phyloP scores from a whole-genome alignment of 2,888 invertebrate species.

The Gastracanthus pulcherrimus region DNA sequence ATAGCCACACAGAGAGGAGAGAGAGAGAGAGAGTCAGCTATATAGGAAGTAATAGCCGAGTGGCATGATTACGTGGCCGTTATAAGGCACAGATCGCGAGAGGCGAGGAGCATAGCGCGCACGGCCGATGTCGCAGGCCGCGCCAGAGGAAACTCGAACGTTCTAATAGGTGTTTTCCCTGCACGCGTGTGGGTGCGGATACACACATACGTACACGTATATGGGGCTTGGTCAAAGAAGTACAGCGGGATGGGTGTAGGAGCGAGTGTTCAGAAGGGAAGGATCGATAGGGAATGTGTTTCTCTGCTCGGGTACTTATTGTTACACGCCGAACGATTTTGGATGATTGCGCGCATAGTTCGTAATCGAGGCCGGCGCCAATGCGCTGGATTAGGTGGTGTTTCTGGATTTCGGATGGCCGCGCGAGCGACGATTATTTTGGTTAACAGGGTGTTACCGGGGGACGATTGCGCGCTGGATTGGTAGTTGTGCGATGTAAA shows the following conservation, averaged over 20 bases:
- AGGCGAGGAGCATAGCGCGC: too few relatives aligned
- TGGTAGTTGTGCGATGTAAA: neutral
- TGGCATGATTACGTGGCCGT: conserved; percentile 67
- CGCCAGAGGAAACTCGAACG: too few relatives aligned
- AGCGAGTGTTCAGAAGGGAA: neutral
- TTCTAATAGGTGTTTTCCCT: too few relatives aligned
- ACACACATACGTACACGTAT: too few relatives aligned
- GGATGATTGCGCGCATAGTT: conserved; percentile 1
- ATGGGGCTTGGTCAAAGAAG: neutral
- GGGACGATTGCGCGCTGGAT: neutral
- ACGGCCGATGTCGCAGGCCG: too few relatives aligned
- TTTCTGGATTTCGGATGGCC: neutral
- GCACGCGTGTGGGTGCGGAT: too few relatives aligned
- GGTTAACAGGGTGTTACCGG: conserved; percentile 1
- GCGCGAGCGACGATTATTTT: neutral
- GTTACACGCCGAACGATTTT: neutral
- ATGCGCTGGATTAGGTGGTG: neutral
- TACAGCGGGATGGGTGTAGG: too few relatives aligned
- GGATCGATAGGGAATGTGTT: neutral
- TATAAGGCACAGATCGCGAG: conserved; percentile 63
- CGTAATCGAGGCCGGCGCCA: neutral
- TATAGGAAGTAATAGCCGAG: conserved; percentile 69
- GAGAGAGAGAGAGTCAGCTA: conserved; percentile 61
- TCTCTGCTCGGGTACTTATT: neutral
- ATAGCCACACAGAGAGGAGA: neutral